Evolutionary conservation across 2,888 invertebrate species (phyloP).

Genomic region (Argyresthia albistria): DNA sequence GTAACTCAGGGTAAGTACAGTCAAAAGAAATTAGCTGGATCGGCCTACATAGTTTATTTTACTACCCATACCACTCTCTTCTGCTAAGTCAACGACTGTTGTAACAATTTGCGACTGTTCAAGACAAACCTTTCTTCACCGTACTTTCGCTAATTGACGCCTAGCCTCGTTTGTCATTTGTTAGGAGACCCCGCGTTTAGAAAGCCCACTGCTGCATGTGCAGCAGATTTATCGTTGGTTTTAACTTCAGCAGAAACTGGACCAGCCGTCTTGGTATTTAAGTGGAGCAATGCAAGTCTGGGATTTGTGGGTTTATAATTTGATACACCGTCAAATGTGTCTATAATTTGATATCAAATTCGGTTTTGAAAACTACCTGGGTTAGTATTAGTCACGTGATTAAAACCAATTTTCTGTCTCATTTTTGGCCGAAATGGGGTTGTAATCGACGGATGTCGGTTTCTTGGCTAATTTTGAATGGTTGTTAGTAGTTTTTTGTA

Average conservation of each 20-base stretch:
- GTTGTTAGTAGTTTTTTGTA: too few relatives aligned
- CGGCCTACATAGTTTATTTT: too few relatives aligned
- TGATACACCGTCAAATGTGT: not conserved
- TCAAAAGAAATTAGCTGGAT: too few relatives aligned
- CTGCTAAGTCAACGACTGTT: too few relatives aligned
- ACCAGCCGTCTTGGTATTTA: too few relatives aligned
- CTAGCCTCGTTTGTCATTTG: slow-evolving; percentile 54
- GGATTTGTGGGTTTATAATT: too few relatives aligned
- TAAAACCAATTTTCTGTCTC: slow-evolving; percentile 26
- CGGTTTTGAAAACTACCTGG: slow-evolving; percentile 7
- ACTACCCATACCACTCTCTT: too few relatives aligned
- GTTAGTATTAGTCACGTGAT: slow-evolving; percentile 12
- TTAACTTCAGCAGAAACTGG: too few relatives aligned
- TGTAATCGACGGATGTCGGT: slow-evolving; percentile 53
- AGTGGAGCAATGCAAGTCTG: too few relatives aligned
- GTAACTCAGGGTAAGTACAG: too few relatives aligned
- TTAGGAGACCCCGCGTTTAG: not conserved
- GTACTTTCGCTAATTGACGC: slow-evolving; percentile 49
- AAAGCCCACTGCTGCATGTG: not conserved
- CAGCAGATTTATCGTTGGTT: too few relatives aligned
- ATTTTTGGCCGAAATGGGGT: slow-evolving; percentile 26
- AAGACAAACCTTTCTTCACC: not conserved
- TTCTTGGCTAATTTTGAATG: slow-evolving; percentile 6
- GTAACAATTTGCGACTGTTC: not conserved
- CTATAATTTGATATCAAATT: slow-evolving; percentile 17